A percentile compares a stretch with the other conserved stretches of the same genome.
These are phyloP conservation scores for Catocala sponsa DNA, from an alignment of 2,888 invertebrate genomes.

Conservation along the genomic window DNA sequence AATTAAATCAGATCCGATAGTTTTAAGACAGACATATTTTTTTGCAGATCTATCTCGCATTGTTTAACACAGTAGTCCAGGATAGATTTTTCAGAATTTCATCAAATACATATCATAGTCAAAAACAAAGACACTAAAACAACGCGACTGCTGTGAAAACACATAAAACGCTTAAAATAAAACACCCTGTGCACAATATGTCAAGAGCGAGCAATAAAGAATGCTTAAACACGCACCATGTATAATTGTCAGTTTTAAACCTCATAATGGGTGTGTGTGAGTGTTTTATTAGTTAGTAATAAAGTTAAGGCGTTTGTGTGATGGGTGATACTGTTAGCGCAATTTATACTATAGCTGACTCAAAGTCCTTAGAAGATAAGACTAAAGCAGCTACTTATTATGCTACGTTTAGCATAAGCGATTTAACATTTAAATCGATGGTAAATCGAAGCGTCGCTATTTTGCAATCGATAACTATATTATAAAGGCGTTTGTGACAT, in stretches of 20 bases:
- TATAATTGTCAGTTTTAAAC: conserved; percentile 78
- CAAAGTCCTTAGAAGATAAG: conserved; percentile 1
- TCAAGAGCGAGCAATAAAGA: conserved; percentile 75
- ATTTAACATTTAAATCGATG: too few relatives aligned
- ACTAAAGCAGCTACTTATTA: too few relatives aligned
- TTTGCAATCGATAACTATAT: too few relatives aligned
- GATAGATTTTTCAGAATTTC: too few relatives aligned
- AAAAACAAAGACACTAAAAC: conserved; percentile 40
- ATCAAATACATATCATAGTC: too few relatives aligned
- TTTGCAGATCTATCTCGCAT: too few relatives aligned
- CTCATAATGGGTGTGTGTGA: conserved; percentile 69
- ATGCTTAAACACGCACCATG: conserved; percentile 68
- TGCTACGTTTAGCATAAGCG: too few relatives aligned
- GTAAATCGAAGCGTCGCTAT: too few relatives aligned
- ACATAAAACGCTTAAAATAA: conserved; percentile 76
- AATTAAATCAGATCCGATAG: too few relatives aligned
- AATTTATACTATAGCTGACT: conserved; percentile 14
- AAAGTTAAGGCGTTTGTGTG: conserved; percentile 45
- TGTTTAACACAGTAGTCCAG: too few relatives aligned
- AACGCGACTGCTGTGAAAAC: conserved; percentile 72
- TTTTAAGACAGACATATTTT: too few relatives aligned
- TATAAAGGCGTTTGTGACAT: too few relatives aligned
- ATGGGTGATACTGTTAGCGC: conserved; percentile 26
- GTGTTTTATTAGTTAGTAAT: conserved; percentile 62
- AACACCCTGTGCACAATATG: conserved; percentile 64